Conservation (phyloP, 2,797 vertebrate species). For the Pteronotus mesoamericanus region DNA sequence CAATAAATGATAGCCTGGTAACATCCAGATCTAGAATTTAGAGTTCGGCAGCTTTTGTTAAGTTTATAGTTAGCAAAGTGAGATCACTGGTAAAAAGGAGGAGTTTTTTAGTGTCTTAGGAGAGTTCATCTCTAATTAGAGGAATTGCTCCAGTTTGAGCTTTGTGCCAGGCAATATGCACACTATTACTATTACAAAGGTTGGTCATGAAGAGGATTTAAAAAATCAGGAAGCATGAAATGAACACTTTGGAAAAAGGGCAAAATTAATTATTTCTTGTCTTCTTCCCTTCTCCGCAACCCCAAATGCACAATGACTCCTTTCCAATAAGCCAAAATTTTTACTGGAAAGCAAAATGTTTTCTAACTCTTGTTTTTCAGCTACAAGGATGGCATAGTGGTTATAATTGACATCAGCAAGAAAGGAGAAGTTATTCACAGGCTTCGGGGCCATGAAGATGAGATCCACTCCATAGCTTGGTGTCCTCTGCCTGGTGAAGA, state of each 20-base stretch:
- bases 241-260: background rate
- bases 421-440: constrained; percentile 91
- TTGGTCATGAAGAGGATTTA: background rate
- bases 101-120: background rate
- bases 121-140: background rate
- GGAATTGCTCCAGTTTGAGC: background rate
- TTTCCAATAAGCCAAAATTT: constrained; percentile 1
- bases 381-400: constrained; percentile 97
- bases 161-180: background rate
- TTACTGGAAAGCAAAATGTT: background rate
- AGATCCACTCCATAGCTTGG: constrained; percentile 96
- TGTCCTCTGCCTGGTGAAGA: constrained; percentile 87
- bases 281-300: background rate
- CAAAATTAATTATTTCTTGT: background rate
- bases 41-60: background rate
- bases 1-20: background rate
- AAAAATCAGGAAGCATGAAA: background rate
- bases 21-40: background rate
- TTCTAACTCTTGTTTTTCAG: constrained; percentile 77
- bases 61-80: background rate
- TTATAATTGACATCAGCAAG: constrained; percentile 92
- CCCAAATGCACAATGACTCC: background rate
- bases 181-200: background rate
- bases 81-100: background rate
- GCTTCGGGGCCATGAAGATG: constrained; percentile 95